Evolutionary conservation across 2,113 vertebrate genomes (phyloP), one percentile per base, ranked within the genome.

Genomic region (Gobio gobio): DNA sequence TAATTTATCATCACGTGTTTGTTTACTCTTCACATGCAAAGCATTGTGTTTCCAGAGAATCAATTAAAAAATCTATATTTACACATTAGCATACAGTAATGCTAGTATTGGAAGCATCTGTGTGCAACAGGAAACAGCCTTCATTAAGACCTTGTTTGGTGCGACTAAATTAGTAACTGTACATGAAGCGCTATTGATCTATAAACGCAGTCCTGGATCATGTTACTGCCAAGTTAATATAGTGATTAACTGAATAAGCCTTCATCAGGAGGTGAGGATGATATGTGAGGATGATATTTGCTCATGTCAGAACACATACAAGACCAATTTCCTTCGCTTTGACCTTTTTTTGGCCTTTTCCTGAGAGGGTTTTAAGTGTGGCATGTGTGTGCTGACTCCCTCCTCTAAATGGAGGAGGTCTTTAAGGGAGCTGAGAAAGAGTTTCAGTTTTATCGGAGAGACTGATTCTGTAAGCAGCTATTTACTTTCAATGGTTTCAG

Each of bases 311-410:
- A 66, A 89, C 61, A 45, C 85, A 89, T 56, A 63, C 26, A 12
- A 86, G 83, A 88, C 68, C 82, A 80, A 88, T 90, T 91, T 92
- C 88, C 86, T 70, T 47, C 26, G 68, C 59, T 82, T 24, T 29
- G 36, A 76, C 63, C 22, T 81, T 81, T 75, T 54, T 9, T 79
- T 26, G 6, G 10, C 33, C 80, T 61, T n/a, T 83, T 66, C 10
- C 3, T 8, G 51, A 72, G 49, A 70, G 79, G 29, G 51, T 68
- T 56, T 79, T 22, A 49, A 51, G 56, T 24, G 22, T 43, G 33
- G 29, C 24, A 16, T 78, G n/a, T 63, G 49, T 24, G 43, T 45
- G 36, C 74, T 75, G 82, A 84, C 56, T 73, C 64, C 40, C 45
- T 59, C 58, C 49, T 59, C 59, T 83, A 81, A 75, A 88, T 68